Evolutionary conservation across 1,140 invertebrate species (phyloP), one percentile per base, ranked within the genome.

Genomic region (Calliphora vicina): DNA sequence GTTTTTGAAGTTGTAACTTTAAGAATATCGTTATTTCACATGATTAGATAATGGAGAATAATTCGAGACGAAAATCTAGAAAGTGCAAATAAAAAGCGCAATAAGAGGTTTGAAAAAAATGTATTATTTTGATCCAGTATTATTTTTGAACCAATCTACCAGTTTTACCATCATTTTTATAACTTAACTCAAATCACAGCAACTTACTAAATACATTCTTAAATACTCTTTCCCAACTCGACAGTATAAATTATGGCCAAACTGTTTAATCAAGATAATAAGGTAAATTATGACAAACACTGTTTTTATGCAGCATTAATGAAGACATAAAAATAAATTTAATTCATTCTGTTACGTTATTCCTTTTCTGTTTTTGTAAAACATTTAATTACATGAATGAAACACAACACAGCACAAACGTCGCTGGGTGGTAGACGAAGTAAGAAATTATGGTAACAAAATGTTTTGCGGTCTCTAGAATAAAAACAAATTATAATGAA

Each of bases 221-320:
- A 29, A 29, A 35, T 8, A 35, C 35, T 35, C 35, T 35, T 35
- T 35, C 35, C 10, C 35, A 35, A 35, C 35, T 10, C 10, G 35
- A 35, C 35, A 35, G 35, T 5, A 5, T 3, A 67, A 67, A 23
- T 17, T 67, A 20, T 67, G 61, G 17, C 20, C 61, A 67, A 67
- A 23, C 23, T 10, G n/a, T 23, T 23, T 67, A 67, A 67, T 67
- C 61, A 67, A 23, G 61, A 67, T 67, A 67, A 67, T 67, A 23
- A 67, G n/a, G 20, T 23, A 25, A 78, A 78, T 78, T 78, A 78
- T 25, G 20, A 25, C n/a, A 45, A 78, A 78, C 74, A 78, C 74
- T 78, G n/a, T 78, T 78, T 78, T 78, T 78, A 78, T 78, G 74
- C 74, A 78, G 74, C 12, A 42, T 43, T 78, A 78, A 78, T 78